Evolutionary conservation across 2,113 vertebrate genomes (phyloP).

Genomic region (Turnix velox): DNA sequence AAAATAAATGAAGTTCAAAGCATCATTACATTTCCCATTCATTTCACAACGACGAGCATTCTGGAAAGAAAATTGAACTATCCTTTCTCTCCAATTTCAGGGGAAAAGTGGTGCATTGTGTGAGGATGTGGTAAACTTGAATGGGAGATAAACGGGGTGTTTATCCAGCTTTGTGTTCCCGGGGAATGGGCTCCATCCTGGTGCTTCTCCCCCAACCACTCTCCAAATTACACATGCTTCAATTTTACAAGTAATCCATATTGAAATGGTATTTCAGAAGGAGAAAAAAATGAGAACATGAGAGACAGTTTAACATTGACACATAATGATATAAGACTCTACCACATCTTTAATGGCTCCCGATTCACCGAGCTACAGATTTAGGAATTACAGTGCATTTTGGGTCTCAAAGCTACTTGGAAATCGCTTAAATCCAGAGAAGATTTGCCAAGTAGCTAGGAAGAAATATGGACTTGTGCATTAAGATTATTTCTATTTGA

Average conservation of each 20-base stretch:
- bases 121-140: not conserved
- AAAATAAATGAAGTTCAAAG: not conserved
- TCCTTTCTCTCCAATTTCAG: not conserved
- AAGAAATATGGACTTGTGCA: not conserved
- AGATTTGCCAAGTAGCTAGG: not conserved
- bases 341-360: not conserved
- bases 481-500: not conserved
- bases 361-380: not conserved
- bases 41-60: not conserved
- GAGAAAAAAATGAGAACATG: not conserved
- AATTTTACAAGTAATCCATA: not conserved
- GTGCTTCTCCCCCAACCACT: not conserved
- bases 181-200: not conserved
- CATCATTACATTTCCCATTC: not conserved
- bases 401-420: not conserved
- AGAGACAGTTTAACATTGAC: not conserved
- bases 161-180: not conserved
- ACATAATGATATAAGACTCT: not conserved
- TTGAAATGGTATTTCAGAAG: not conserved
- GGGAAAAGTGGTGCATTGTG: not conserved
- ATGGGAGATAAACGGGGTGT: not conserved
- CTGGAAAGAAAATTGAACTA: not conserved
- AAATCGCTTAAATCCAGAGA: not conserved
- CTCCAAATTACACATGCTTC: not conserved
- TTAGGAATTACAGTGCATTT: not conserved